These are phyloP conservation scores for Drosophila repleta DNA, from an alignment of 1,140 invertebrate genomes.

Conservation along the genomic window DNA sequence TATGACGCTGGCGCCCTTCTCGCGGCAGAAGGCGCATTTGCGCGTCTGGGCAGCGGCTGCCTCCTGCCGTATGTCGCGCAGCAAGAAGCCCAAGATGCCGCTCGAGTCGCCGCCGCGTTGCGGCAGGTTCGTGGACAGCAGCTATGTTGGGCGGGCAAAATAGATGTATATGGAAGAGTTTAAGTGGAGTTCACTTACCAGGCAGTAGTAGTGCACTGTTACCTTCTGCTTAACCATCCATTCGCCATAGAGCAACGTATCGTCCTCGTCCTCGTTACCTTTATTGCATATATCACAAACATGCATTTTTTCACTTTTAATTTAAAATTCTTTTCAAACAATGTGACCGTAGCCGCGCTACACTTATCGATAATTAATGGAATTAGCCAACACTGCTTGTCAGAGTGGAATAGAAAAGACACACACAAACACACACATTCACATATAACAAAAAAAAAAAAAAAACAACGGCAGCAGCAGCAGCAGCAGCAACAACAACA, in stretches of 20 bases:
- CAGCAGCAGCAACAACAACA: constrained; percentile 16
- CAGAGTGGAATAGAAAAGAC: constrained; percentile 17
- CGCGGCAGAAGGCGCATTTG: constrained; percentile 48
- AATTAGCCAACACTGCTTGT: constrained; percentile 41
- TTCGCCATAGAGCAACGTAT: constrained; percentile 51
- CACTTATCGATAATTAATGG: constrained; percentile 8
- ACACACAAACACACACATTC: constrained; percentile 4
- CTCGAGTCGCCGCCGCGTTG: constrained; percentile 61
- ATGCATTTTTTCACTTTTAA: not conserved
- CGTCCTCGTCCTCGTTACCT: constrained; percentile 9
- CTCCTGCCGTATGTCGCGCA: constrained; percentile 67
- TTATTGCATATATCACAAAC: constrained; percentile 56
- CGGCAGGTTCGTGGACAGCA: constrained; percentile 61
- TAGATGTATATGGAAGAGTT: not conserved
- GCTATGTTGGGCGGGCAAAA: constrained; percentile 35
- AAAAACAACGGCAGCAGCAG: constrained; percentile 29
- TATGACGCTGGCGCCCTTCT: constrained; percentile 42
- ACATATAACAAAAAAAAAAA: constrained; percentile 14
- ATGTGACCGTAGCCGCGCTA: not conserved
- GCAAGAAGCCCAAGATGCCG: constrained; percentile 68
- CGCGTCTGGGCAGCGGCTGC: constrained; percentile 23
- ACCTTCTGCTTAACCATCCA: constrained; percentile 58
- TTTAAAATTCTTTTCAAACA: not conserved
- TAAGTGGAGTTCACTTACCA: constrained; percentile 44
- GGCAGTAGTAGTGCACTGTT: constrained; percentile 70